Evolutionary conservation across 2,113 vertebrate species (phyloP), one percentile per base, ranked within the genome.

Genomic region (Oenanthe melanoleuca): DNA sequence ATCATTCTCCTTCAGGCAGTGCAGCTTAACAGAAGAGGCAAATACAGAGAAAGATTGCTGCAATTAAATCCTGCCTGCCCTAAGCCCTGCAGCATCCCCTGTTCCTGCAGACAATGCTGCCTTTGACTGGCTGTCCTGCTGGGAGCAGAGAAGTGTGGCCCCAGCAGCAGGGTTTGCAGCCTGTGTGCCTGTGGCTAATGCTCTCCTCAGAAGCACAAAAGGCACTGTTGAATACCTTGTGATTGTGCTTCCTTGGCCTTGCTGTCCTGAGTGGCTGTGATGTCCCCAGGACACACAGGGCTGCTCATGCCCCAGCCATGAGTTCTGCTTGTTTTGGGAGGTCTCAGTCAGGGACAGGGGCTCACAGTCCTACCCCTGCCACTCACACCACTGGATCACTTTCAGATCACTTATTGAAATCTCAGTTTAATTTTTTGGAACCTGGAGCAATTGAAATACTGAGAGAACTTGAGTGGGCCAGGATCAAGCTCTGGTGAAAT

Each of bases 1-100:
- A 86, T 57, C 2, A 2, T 18, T 42, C 73, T 88, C 72, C 89
- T 96, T 92, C 79, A 60, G 86, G 91, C 91, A 77, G 8, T 50
- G n/a, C 55, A 74, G 52, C 50, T 69, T 91, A 72, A 85, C 5
- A 79, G 67, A 83, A 91, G 29, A 61, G 66, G 88, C 89, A 84
- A 79, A 88, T 95, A 64, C 12, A 86, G 81, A 88, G 93, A 79
- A 93, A 86, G 85, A 84, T 66, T 79, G 69, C 85, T 92, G 74
- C 72, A 63, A 73, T 89, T 92, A 81, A 95, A 71, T 60, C 9
- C 40, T 1, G 25, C 56, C 72, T 90, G 71, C 80, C 69, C 28
- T 67, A n/a, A 73, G 2, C 57, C 53, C 49, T 56, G 77, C 80
- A 91, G 91, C 53, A 63, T 86, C 52, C 70, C 40, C 64, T 67